phyloP scores from a whole-genome alignment of 2,797 vertebrate genomes.

The Poeciliopsis infans region DNA sequence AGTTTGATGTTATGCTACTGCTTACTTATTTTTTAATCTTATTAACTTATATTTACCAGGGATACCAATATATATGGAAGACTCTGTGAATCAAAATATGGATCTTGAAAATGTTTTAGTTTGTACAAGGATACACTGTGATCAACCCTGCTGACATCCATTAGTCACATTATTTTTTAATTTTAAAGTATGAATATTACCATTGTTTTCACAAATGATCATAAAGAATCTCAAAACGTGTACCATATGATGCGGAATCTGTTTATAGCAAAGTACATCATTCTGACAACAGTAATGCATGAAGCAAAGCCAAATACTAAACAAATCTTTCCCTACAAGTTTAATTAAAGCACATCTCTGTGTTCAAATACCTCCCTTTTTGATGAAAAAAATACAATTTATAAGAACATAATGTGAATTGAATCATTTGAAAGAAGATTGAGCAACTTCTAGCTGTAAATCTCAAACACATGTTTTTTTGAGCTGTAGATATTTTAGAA shows the following conservation, averaged over 20 bases:
- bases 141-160: constrained; percentile 9
- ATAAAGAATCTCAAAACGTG: background rate
- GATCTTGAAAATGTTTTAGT: constrained; percentile 4
- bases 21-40: background rate
- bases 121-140: constrained; percentile 37
- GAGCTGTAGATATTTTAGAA: background rate
- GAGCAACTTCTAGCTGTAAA: background rate
- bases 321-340: background rate
- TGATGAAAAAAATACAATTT: background rate
- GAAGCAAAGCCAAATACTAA: background rate
- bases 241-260: background rate
- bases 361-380: constrained; percentile 20
- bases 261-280: background rate
- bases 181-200: background rate
- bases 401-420: background rate
- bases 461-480: background rate
- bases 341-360: constrained; percentile 1
- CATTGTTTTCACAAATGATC: background rate
- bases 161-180: constrained; percentile 12
- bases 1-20: background rate
- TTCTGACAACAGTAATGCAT: background rate
- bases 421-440: background rate
- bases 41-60: background rate
- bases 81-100: background rate
- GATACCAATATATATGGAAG: background rate